Base-by-base conservation (phyloP, 2,888 invertebrate species). In the Chirona hameri region DNA sequence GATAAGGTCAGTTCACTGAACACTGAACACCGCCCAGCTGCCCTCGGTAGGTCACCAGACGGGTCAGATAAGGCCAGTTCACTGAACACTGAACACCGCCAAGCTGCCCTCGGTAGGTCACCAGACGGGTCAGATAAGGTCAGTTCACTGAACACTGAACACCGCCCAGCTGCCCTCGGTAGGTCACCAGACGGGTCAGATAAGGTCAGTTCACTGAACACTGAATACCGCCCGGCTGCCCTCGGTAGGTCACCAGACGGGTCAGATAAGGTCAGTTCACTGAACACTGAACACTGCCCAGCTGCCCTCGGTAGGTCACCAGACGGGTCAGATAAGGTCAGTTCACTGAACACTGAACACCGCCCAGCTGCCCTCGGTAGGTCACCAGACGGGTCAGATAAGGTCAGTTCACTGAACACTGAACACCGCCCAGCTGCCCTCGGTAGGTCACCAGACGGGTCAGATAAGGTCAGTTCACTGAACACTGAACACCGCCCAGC, bases 141-240 rank as follows among this genome's bases (percentile, higher is more conserved):
- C n/a, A n/a, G n/a, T n/a, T n/a, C n/a, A n/a, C n/a, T n/a, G n/a
- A n/a, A n/a, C n/a, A n/a, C n/a, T n/a, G n/a, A n/a, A n/a, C n/a
- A n/a, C 94, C 27, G 92, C 93, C 9, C 91, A 89, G 85, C 93
- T 96, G 52, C 97, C 97, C 76, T 93, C 95, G 81, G 92, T 92
- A 89, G 89, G 90, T 88, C 39, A 46, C 46, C 69, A 69, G 69
- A 29, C 14, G 27, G 27, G 69, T 52, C 18, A 52, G 52, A 4
- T 2, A n/a, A n/a, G n/a, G n/a, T n/a, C n/a, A n/a, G n/a, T n/a
- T n/a, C n/a, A n/a, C n/a, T n/a, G n/a, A n/a, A n/a, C n/a, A n/a
- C n/a, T n/a, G n/a, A n/a, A n/a, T n/a, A n/a, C 94, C 27, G 92
- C 93, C 9, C 91, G 89, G 85, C 93, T 96, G 52, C 97, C 97